Conservation (phyloP, 2,888 invertebrate species). For the Leptogaster cylindrica region DNA sequence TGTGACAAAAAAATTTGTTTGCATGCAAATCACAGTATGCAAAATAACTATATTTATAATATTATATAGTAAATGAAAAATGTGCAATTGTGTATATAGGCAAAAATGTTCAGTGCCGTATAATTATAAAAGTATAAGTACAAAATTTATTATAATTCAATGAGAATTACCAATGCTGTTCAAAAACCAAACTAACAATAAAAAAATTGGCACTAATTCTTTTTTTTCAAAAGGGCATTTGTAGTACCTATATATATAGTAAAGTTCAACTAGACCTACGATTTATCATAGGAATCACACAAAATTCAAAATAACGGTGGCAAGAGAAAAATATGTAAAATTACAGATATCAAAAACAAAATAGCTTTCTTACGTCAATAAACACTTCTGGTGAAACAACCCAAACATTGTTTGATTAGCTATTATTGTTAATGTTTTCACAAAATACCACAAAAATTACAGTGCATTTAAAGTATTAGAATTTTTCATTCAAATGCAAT, state of each 20-base stretch:
- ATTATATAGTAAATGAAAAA: neutral
- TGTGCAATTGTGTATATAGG: conserved; percentile 2
- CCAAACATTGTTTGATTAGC: conserved; percentile 13
- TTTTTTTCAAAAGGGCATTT: too few species aligned
- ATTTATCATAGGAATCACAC: too few species aligned
- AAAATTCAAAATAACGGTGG: conserved; percentile 40
- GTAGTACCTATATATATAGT: too few species aligned
- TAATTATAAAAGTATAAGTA: too few species aligned
- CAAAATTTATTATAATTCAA: too few species aligned
- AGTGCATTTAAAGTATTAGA: conserved; percentile 41
- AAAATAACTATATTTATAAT: conserved; percentile 12
- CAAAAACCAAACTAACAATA: too few species aligned
- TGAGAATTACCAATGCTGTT: too few species aligned
- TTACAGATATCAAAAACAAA: conserved; percentile 25
- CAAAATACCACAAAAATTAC: conserved; percentile 45
- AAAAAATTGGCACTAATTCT: too few species aligned
- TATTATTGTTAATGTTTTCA: conserved; percentile 28
- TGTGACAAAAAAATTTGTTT: conserved; percentile 16
- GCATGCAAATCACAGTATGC: conserved; percentile 20
- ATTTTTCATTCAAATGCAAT: conserved; percentile 46
- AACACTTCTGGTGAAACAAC: conserved; percentile 12
- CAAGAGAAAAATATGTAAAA: conserved; percentile 35
- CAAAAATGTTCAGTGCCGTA: conserved; percentile 19
- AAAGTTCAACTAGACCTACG: too few species aligned
- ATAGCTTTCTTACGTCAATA: conserved; percentile 9